Percentiles rank a stretch among this genome's conserved stretches.
phyloP scores from a whole-genome alignment of 2,888 invertebrate species.

The Noctuana brunneofusca region DNA sequence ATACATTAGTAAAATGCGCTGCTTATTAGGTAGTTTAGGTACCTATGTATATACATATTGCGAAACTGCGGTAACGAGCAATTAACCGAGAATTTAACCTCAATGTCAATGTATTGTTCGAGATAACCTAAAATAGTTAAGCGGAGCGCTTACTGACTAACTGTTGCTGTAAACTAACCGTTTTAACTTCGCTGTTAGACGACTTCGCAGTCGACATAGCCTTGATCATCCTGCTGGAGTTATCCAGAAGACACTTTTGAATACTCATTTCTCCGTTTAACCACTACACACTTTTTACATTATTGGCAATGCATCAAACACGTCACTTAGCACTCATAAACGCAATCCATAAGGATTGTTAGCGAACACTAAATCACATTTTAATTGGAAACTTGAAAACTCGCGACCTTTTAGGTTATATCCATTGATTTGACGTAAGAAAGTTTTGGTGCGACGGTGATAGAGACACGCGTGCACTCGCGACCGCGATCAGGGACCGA shows the following conservation, averaged over 20 bases:
- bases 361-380: slow-evolving; percentile 66
- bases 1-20: neutral
- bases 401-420: slow-evolving; percentile 76
- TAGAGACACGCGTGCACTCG: slow-evolving; percentile 47
- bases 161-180: slow-evolving; percentile 57
- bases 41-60: slow-evolving; percentile 15
- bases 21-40: neutral
- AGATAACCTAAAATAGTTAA: slow-evolving; percentile 38
- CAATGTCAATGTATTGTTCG: slow-evolving; percentile 38
- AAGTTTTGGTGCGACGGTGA: slow-evolving; percentile 62
- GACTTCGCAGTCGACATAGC: slow-evolving; percentile 78
- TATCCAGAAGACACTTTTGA: slow-evolving; percentile 80
- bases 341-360: slow-evolving; percentile 53
- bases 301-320: slow-evolving; percentile 51
- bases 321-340: slow-evolving; percentile 57
- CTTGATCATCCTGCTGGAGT: slow-evolving; percentile 80
- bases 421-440: slow-evolving; percentile 82
- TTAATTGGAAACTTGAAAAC: slow-evolving; percentile 48
- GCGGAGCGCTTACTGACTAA: neutral
- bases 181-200: slow-evolving; percentile 69
- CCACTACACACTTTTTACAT: slow-evolving; percentile 70
- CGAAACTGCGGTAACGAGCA: slow-evolving; percentile 34
- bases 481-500: slow-evolving; percentile 53
- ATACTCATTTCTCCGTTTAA: slow-evolving; percentile 74
- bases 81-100: slow-evolving; percentile 45